Percentiles rank a stretch among this genome's conserved stretches.
These are phyloP conservation scores for Lathronympha strigana DNA, from an alignment of 2,888 invertebrate genomes.

Conservation along the genomic window DNA sequence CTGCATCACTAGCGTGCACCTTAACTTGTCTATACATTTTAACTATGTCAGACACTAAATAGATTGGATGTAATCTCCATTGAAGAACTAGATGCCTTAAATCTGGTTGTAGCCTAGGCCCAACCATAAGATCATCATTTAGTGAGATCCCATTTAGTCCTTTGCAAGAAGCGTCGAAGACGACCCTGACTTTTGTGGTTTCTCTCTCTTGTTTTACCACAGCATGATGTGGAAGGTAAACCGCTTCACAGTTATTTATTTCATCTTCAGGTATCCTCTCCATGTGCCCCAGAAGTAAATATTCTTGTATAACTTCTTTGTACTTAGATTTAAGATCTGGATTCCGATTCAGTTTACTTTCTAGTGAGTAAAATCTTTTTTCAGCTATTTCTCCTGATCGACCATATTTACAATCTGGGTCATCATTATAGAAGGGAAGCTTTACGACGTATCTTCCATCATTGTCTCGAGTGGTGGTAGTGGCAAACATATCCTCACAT, in stretches of 20 bases:
- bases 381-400: background rate
- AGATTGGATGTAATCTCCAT: background rate
- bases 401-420: background rate
- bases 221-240: too few relatives aligned
- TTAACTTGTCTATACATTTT: too few relatives aligned
- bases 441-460: background rate
- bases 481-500: background rate
- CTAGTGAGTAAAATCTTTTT: conserved; percentile 7
- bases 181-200: background rate
- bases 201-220: background rate
- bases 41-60: background rate
- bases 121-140: too few relatives aligned
- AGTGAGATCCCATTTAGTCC: background rate
- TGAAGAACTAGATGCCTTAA: conserved; percentile 2
- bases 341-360: conserved; percentile 20
- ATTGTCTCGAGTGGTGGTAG: background rate
- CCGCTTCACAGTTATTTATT: background rate
- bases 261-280: conserved; percentile 13
- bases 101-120: conserved; percentile 10
- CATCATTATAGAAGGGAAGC: background rate
- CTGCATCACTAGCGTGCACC: too few relatives aligned
- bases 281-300: conserved; percentile 4
- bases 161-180: too few relatives aligned
- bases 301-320: conserved; percentile 16
- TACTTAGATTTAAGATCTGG: conserved; percentile 19